Conservation (phyloP, 2,888 invertebrate species). For the Caenorhabditis becei region DNA sequence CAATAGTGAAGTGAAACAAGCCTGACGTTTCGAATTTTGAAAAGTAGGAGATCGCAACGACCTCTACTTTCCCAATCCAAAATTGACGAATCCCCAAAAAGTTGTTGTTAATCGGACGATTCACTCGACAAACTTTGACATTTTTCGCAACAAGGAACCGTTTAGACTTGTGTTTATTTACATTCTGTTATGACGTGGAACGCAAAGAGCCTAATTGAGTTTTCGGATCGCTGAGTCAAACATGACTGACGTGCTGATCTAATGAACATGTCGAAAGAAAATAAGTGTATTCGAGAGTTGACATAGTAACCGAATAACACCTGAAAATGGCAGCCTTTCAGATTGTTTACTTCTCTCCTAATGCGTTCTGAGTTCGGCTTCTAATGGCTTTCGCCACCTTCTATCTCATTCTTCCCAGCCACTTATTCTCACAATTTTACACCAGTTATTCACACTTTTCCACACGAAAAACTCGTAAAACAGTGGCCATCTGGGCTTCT, state of each 20-base stretch:
- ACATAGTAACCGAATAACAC: neutral
- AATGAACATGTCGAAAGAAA: too few species aligned
- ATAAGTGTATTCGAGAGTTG: neutral
- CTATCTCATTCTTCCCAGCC: neutral
- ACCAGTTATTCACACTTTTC: neutral
- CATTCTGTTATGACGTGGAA: neutral
- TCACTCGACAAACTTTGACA: conserved; percentile 9
- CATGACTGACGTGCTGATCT: neutral
- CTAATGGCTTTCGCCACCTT: neutral
- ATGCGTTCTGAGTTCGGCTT: neutral
- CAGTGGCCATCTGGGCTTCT: conserved; percentile 13
- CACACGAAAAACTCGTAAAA: conserved; percentile 5
- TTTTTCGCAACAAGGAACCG: neutral
- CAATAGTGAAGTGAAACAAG: neutral
- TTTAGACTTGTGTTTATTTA: neutral
- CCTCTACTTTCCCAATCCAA: neutral
- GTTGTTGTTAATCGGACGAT: conserved; percentile 12
- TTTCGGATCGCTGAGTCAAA: too few species aligned
- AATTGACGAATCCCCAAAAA: neutral
- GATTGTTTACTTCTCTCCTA: neutral
- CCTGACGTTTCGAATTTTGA: neutral
- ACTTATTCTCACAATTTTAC: neutral
- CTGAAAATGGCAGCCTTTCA: neutral
- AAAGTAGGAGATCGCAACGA: too few species aligned
- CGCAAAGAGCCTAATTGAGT: neutral